Conservation (phyloP, 2,113 vertebrate genomes). For the Otis tarda region DNA sequence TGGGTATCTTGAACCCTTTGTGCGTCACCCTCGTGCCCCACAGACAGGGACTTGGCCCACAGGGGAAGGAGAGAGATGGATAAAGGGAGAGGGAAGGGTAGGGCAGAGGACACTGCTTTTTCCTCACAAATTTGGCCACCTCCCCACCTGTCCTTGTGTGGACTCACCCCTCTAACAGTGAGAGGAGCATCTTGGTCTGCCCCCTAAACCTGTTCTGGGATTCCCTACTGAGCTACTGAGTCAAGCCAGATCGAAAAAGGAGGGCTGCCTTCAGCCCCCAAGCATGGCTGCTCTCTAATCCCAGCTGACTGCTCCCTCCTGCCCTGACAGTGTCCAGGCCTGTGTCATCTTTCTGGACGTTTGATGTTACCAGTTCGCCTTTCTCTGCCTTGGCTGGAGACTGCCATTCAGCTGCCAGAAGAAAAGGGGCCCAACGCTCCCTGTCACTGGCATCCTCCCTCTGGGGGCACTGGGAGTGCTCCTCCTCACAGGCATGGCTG, state of each 20-base stretch:
- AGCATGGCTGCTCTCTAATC: neutral
- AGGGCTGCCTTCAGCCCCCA: neutral
- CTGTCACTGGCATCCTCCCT: neutral
- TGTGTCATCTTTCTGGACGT: neutral
- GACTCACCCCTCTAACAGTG: neutral
- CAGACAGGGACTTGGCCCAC: neutral
- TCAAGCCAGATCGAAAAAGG: neutral
- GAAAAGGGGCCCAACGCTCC: neutral
- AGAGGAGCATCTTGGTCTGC: accelerated
- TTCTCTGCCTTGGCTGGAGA: constrained; percentile 18
- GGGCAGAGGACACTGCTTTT: neutral
- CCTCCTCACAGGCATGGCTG: neutral
- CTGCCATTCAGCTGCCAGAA: constrained; percentile 28
- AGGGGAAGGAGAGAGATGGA: neutral
- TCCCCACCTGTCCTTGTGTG: neutral
- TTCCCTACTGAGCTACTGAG: neutral
- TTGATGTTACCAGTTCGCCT: neutral
- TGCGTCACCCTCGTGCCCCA: accelerated
- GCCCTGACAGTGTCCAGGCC: neutral
- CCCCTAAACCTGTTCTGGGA: neutral
- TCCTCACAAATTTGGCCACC: neutral
- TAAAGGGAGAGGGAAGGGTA: neutral
- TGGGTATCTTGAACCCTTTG: neutral
- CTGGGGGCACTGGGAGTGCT: neutral
- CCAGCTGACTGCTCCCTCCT: neutral